Evolutionary conservation across 1,140 invertebrate species (phyloP), one percentile per base, ranked within the genome.

Genomic region (Hypothenemus hampei): DNA sequence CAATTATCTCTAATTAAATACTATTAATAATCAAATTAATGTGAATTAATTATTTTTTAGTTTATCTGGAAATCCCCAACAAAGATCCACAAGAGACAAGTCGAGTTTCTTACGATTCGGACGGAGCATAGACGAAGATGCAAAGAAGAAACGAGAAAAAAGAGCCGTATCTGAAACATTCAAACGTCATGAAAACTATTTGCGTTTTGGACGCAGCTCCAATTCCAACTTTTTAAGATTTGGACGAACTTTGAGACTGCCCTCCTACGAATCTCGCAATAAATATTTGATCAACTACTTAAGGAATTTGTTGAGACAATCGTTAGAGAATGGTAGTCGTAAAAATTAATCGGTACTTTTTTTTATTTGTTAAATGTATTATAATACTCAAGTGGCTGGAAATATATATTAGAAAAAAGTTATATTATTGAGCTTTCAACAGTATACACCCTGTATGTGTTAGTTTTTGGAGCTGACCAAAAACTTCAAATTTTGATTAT

Each of bases 161-260:
- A 18, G 56, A n/a, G 45, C 45, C 24, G 16, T 21, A 15, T 15
- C 31, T 3, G 19, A 47, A 11, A 20, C 46, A 11, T 35, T 51
- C 10, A 52, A 57, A 33, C 39, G 47, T 23, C 41, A 49, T 22
- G 56, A 57, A 18, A 61, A 55, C 39, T 61, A 43, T 29, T 33
- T 61, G 18, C 47, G 60, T 8, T 61, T 61, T 29, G 60, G 60
- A 6, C 40, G 60, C 8, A 59, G 43, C 33, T 45, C 51, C 33
- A 59, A 53, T 29, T 55, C 51, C 40, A 59, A 61, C 29, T 61
- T 56, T 36, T 47, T 61, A 48, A 41, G 60, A 13, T 61, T 61
- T 23, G 60, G 60, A 18, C 23, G 57, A 20, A 53, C 41, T 22
- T 20, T 36, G 24, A 7, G 36, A 18, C 36, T 8, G 11, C 5